These are phyloP conservation scores for Phortica okadai DNA, from an alignment of 2,888 invertebrate species.

Conservation along the genomic window DNA sequence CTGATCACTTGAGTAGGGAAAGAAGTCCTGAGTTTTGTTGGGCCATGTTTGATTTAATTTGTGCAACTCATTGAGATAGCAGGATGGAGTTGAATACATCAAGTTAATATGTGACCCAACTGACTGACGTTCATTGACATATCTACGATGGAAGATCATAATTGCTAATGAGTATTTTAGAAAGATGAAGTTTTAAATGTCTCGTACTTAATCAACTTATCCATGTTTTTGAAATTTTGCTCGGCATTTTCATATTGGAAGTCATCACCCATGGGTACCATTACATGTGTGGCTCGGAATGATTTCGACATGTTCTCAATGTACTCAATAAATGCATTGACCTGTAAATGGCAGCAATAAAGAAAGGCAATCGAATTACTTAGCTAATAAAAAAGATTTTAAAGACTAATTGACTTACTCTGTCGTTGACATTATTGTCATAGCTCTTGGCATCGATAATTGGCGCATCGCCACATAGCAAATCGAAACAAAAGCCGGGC, in stretches of 20 bases:
- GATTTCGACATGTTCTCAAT: conserved; percentile 78
- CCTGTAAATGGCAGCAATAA: conserved; percentile 74
- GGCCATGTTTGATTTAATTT: conserved; percentile 79
- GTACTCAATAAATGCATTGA: conserved; percentile 79
- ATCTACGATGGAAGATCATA: conserved; percentile 53
- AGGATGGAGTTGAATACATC: conserved; percentile 91
- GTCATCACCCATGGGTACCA: conserved; percentile 95
- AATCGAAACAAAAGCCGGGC: conserved; percentile 94
- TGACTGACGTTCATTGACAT: conserved; percentile 69
- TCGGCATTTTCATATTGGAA: conserved; percentile 88
- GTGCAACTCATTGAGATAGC: conserved; percentile 86
- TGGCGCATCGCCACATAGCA: conserved; percentile 89
- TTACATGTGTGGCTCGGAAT: conserved; percentile 85
- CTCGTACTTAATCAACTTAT: conserved; percentile 88
- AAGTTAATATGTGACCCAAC: conserved; percentile 84
- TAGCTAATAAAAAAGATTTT: not conserved
- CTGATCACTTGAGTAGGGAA: conserved; percentile 91
- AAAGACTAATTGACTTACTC: conserved; percentile 79
- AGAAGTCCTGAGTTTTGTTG: conserved; percentile 90
- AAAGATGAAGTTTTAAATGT: not conserved
- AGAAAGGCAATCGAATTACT: not conserved
- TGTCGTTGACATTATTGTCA: conserved; percentile 87
- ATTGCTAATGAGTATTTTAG: not conserved
- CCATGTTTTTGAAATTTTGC: conserved; percentile 90
- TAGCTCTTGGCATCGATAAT: conserved; percentile 91